A percentile compares a stretch with the other conserved stretches of the same genome.
These are phyloP conservation scores for Lepidurus arcticus DNA, from an alignment of 1,140 invertebrate genomes.

Conservation along the genomic window DNA sequence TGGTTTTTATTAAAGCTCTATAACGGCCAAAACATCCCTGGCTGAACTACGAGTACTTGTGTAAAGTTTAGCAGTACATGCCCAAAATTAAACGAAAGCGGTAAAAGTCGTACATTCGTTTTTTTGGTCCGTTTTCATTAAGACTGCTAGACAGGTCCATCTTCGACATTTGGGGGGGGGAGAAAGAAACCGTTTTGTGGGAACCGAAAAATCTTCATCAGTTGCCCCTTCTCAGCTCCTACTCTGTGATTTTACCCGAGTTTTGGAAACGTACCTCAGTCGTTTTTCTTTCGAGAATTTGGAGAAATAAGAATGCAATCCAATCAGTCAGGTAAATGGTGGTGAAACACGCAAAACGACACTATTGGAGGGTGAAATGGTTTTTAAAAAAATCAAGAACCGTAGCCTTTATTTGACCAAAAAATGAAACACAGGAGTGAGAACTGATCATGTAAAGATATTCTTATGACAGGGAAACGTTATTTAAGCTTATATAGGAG, in stretches of 20 bases:
- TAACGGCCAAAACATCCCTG: too few species aligned
- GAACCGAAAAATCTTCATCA: too few species aligned
- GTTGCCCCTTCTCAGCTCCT: too few species aligned
- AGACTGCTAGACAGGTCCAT: too few species aligned
- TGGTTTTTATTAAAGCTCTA: too few species aligned
- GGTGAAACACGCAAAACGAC: background rate
- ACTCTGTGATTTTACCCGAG: background rate
- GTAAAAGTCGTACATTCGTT: too few species aligned
- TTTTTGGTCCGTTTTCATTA: too few species aligned
- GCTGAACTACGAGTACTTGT: too few species aligned
- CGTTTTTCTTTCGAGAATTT: background rate
- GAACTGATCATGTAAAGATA: background rate
- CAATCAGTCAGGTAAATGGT: background rate
- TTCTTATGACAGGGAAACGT: background rate
- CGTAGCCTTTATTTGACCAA: background rate
- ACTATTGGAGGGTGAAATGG: background rate
- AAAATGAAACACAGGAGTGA: background rate
- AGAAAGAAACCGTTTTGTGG: too few species aligned
- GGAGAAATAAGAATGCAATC: background rate
- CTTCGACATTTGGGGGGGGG: too few species aligned
- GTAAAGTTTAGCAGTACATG: too few species aligned
- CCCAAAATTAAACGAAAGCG: too few species aligned
- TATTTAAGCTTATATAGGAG: background rate
- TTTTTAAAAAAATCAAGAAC: background rate
- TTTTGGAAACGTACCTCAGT: background rate